Evolutionary conservation across 2,797 vertebrate genomes (phyloP).

Genomic region (Peromyscus aztecus): DNA sequence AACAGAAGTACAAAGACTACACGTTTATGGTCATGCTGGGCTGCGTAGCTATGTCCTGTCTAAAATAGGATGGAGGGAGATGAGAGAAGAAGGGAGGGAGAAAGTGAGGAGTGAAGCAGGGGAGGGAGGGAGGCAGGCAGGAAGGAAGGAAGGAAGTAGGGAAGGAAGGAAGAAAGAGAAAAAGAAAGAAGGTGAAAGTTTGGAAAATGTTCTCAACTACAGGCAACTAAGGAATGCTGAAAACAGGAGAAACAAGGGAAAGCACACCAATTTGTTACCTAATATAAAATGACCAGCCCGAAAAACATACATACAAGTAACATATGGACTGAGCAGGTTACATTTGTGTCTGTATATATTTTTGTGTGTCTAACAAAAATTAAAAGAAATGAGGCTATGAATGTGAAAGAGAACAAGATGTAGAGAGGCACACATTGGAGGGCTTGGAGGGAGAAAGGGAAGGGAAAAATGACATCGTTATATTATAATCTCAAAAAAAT

Average conservation of each 20-base stretch:
- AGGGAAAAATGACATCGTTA: not conserved
- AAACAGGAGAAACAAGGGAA: not conserved
- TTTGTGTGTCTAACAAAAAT: not conserved
- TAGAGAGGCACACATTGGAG: not conserved
- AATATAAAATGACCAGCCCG: not conserved
- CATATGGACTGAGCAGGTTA: not conserved
- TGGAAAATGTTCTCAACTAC: not conserved
- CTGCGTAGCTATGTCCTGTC: not conserved
- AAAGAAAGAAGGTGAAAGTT: not conserved
- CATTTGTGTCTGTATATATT: not conserved
- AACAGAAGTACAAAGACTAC: not conserved
- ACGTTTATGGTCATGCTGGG: not conserved
- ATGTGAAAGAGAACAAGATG: not conserved
- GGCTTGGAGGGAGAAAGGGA: not conserved
- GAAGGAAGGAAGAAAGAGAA: not conserved
- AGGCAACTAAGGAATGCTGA: not conserved
- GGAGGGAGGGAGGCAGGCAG: not conserved
- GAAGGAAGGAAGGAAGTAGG: fast-evolving
- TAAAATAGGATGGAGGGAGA: not conserved
- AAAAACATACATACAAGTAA: not conserved
- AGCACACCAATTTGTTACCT: not conserved
- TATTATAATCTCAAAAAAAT: too few relatives aligned
- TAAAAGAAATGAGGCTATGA: not conserved
- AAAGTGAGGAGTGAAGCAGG: not conserved
- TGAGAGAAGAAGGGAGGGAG: not conserved